Conservation (phyloP, 2,797 vertebrate species). For the Oryzias dopingdopingensis region DNA sequence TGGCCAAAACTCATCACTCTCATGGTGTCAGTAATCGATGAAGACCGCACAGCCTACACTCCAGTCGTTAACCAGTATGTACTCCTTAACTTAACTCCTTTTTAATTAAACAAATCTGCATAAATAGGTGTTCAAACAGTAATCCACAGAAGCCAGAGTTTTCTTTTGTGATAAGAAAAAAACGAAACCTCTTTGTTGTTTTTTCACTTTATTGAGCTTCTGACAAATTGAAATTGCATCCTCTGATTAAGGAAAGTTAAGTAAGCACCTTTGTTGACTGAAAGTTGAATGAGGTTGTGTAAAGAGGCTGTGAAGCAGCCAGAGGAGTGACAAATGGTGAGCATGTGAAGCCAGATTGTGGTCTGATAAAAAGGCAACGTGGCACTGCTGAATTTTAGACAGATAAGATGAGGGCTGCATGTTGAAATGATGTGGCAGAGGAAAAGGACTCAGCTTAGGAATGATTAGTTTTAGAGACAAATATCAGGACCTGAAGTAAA, state of each 20-base stretch:
- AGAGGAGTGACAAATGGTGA: conserved; percentile 24
- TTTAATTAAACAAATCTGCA: not conserved
- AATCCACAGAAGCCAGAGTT: not conserved
- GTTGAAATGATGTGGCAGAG: not conserved
- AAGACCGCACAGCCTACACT: conserved; percentile 93
- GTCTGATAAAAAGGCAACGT: conserved; percentile 10
- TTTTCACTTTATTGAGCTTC: not conserved
- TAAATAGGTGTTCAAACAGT: not conserved
- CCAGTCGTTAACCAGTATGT: conserved; percentile 97
- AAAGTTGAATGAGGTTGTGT: not conserved
- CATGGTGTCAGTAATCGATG: conserved; percentile 97
- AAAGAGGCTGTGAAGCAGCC: conserved; percentile 14
- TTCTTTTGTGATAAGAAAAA: not conserved
- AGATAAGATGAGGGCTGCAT: conserved; percentile 4
- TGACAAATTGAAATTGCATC: not conserved
- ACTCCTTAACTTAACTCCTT: conserved; percentile 5
- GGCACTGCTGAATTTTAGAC: conserved; percentile 39
- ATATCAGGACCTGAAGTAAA: conserved; percentile 31
- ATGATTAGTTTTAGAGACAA: conserved; percentile 25
- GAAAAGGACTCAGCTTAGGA: not conserved
- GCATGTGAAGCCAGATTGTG: conserved; percentile 9
- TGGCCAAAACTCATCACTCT: conserved; percentile 98
- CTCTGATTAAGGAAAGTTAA: conserved; percentile 4
- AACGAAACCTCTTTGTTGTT: not conserved
- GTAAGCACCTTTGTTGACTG: not conserved